Evolutionary conservation across 2,113 vertebrate species (phyloP), one percentile per base, ranked within the genome.

Genomic region (Trichechus manatus): DNA sequence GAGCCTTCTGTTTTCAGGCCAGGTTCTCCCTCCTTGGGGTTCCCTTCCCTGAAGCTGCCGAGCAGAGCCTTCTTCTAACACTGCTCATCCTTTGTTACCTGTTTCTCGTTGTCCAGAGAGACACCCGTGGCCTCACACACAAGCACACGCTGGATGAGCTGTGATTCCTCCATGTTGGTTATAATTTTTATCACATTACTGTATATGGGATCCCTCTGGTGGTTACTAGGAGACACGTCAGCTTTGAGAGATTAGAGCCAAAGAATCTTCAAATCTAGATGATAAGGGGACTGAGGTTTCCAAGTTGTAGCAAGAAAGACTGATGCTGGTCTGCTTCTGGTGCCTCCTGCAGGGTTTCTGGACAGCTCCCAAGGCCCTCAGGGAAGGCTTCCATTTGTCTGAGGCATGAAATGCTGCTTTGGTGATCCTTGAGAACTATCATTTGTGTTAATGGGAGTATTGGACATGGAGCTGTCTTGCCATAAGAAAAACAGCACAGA

Each of bases 171-270:
- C 96, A 72, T 82, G 80, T 91, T 95, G 88, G 97, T 93, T 96
- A 92, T 85, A 93, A 80, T 96, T 91, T 47, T 94, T 89, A 97
- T 98, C 96, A 95, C 93, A 97, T 97, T 84, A 56, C 53, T 56
- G 53, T 13, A 33, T 1, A 0, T 96, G 96, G 97, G 97, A 98
- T 97, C 96, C 96, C 96, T 94, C 95, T 93, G 84, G 83, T 98
- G 97, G 98, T 96, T 63, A 75, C 86, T 72, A 86, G 85, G 74
- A 94, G 95, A 96, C 83, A 96, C 29, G 0, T 92, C 97, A 94
- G 74, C 93, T 97, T 90, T n/a, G 42, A 97, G 47, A 97, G 42
- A 96, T 86, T 56, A 70, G 63, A 83, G 61, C 7, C 84, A 61
- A 85, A 78, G 75, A 79, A 25, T 64, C 93, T 92, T 86, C 64